Evolutionary conservation across 2,113 vertebrate genomes (phyloP).

Genomic region (Seriola quinqueradiata): DNA sequence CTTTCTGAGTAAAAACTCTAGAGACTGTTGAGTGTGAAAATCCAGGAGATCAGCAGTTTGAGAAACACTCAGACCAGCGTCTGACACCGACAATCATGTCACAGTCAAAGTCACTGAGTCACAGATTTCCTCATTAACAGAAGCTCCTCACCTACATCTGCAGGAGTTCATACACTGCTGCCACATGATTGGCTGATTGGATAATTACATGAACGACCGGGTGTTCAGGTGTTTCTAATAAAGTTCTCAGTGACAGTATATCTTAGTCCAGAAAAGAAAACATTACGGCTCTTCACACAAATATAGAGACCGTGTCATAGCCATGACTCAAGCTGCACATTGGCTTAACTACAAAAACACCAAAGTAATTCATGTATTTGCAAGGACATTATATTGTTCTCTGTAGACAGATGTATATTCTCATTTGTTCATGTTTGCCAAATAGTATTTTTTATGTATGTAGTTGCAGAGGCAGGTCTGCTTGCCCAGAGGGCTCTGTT

Average conservation of each 20-base stretch:
- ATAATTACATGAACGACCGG: background rate
- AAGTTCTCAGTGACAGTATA: background rate
- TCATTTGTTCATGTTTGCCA: background rate
- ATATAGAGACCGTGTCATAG: background rate
- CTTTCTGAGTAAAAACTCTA: background rate
- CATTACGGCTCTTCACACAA: background rate
- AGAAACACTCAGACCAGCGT: background rate
- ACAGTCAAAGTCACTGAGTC: background rate
- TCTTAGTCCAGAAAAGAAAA: background rate
- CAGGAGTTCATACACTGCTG: background rate
- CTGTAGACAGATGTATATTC: background rate
- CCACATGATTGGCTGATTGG: background rate
- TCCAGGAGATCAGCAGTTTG: background rate
- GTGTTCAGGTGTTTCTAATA: background rate
- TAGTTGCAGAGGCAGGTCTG: slow-evolving; percentile 59
- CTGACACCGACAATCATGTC: background rate
- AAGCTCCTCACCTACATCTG: background rate
- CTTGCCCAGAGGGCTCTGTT: slow-evolving; percentile 57
- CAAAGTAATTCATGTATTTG: background rate
- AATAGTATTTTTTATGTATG: slow-evolving; percentile 27
- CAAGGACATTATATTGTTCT: background rate
- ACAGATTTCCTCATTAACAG: background rate
- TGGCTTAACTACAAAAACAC: background rate
- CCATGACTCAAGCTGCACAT: background rate
- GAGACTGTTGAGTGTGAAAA: background rate